Evolutionary conservation across 2,113 vertebrate genomes (phyloP).

Genomic region (Apus apus): DNA sequence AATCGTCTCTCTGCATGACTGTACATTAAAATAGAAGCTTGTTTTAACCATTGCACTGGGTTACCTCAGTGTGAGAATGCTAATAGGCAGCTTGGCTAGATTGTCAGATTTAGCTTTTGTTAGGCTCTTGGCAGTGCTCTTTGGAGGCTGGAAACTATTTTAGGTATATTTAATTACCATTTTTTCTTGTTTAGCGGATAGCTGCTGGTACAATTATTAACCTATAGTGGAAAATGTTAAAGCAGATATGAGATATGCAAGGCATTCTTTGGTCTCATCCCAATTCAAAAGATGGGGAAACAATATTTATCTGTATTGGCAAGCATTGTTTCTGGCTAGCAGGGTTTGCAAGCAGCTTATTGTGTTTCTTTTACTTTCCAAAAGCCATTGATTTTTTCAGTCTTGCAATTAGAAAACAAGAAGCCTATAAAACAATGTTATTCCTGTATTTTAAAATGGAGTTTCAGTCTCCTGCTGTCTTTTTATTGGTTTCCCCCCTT

Average conservation of each 20-base stretch:
- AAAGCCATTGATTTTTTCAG: conserved; percentile 55
- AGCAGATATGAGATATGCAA: not conserved
- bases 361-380: conserved; percentile 25
- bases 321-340: not conserved
- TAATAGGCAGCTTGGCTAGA: not conserved
- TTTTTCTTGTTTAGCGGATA: not conserved
- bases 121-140: not conserved
- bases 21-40: not conserved
- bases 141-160: conserved; percentile 2
- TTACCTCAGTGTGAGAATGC: not conserved
- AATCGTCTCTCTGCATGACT: not conserved
- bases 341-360: not conserved
- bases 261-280: not conserved
- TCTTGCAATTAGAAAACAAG: conserved; percentile 37
- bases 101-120: not conserved
- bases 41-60: accelerated
- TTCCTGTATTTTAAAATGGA: conserved; percentile 37
- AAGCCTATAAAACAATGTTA: not conserved
- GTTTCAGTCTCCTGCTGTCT: conserved; percentile 24
- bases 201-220: not conserved
- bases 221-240: not conserved
- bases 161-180: not conserved
- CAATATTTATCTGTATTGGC: not conserved
- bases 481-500: conserved; percentile 31
- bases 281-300: not conserved